Base-by-base conservation (phyloP, 2,797 vertebrate species). In the Semotilus atromaculatus region DNA sequence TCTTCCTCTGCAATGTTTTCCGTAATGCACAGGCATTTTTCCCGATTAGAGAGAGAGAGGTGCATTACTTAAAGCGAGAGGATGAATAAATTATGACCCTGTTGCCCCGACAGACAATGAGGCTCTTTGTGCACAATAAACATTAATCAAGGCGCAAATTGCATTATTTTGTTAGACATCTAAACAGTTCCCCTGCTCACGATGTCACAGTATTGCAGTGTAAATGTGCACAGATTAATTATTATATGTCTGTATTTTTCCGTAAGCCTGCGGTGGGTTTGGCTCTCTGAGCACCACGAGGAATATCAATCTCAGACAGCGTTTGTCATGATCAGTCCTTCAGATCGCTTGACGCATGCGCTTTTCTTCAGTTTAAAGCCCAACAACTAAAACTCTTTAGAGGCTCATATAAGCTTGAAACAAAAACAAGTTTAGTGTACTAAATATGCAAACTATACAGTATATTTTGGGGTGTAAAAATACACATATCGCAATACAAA, bases 141-240 rank as follows among this genome's bases (percentile, higher is more conserved):
- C 51, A 75, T 74, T 80, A 68, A 75, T 83, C 81, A 80, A 11
- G 18, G 19, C 14, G n/a, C 19, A 36, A 74, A 81, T 74, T 64
- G 70, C 40, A 73, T 75, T 78, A 79, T 55, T 75, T 80, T 74
- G 68, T 60, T 58, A 31, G 51, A 80, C 36, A 73, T 64, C 73
- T 78, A 51, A 19, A 38, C 58, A 31, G 60, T 81, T 48, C 38
- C 48, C 29, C 11, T 18, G 80, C 68, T 62, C 7, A 0, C 26
- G 4, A 31, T 75, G 81, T 83, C 38, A 80, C 40, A 11, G 70
- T 13, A 11, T 43, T 73, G 53, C 21, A 5, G 43, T 26, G 66
- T 83, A 51, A 75, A 83, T 75, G 58, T 51, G 81, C 60, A 75
- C 29, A 53, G 71, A 75, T 83, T 66, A 38, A 75, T 75, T 83